Evolutionary conservation across 2,888 invertebrate genomes (phyloP), one percentile per base, ranked within the genome.

Genomic region (Deilephila porcellus): DNA sequence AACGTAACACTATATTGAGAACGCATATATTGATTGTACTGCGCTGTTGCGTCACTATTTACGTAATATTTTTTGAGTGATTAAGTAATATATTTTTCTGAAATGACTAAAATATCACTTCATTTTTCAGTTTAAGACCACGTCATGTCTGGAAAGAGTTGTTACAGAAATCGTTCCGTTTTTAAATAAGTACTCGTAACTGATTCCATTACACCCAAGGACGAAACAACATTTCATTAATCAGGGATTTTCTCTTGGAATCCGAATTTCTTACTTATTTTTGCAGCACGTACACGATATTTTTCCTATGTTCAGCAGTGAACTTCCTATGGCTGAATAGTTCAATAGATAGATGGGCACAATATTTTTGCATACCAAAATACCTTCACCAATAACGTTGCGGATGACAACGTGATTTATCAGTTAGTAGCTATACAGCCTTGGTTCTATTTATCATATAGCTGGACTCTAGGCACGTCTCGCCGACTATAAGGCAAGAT

Each of bases 391-490:
- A 17, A 6, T 52, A 67, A n/a, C 37, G 20, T 20, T 67, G 25
- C n/a, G 11, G 7, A 37, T 64, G 45, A 5, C 17, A 52, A 67
- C 67, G 67, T 67, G 67, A 67, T 67, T 25, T 67, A 67, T 67
- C 67, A 67, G 45, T 67, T 67, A 67, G 5, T 25, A 2, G n/a
- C 1, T 4, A 25, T 25, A 25, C 52, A 67, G 67, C 67, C 67
- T 67, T 67, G 67, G 63, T 63, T 32, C n/a, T n/a, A 32, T 25
- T 45, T 25, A 7, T 11, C 52, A 17, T 11, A 67, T 52, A 14
- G 67, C 6, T 67, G 17, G 25, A 8, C 11, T 67, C 25, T 67
- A 67, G 45, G 67, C 67, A 67, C 67, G 67, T 67, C 56, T 56
- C 25, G 25, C 4, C 8, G 2, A n/a, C 8, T 63, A 64, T n/a